Conservation (phyloP, 2,113 vertebrate genomes). For the Plotosus lineatus region DNA sequence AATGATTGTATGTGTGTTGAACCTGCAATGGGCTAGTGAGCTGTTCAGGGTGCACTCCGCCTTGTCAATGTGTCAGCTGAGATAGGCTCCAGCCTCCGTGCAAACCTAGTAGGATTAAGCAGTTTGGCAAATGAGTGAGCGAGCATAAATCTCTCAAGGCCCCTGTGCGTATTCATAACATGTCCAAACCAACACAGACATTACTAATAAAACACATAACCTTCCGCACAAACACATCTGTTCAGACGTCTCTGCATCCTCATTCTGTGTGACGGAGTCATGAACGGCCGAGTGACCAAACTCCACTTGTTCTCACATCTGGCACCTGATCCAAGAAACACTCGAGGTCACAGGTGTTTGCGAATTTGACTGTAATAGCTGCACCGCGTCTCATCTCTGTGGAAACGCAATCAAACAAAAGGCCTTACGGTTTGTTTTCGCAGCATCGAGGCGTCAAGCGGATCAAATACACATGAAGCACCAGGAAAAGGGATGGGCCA, state of each 20-base stretch:
- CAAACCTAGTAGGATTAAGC: no score
- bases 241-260: not conserved
- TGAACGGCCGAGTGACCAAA: conserved; percentile 17
- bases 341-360: conserved; percentile 42
- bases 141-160: no score
- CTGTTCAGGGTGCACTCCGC: no score
- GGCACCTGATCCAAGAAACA: not conserved
- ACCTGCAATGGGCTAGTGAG: no score
- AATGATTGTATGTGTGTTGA: no score
- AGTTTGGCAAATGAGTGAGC: no score
- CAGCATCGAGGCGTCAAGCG: not conserved
- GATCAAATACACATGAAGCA: conserved; percentile 1
- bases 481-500: conserved; percentile 29
- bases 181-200: no score
- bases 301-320: conserved; percentile 5
- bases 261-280: not conserved
- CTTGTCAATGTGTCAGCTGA: no score
- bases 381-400: conserved; percentile 9
- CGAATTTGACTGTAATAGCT: conserved; percentile 14
- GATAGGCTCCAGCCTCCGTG: no score
- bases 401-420: conserved; percentile 22
- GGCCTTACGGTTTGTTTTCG: not conserved
- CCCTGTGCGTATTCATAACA: no score
- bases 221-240: not conserved
- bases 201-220: not conserved